phyloP scores from a whole-genome alignment of 2,888 invertebrate species.

The Caenorhabditis sp. region DNA sequence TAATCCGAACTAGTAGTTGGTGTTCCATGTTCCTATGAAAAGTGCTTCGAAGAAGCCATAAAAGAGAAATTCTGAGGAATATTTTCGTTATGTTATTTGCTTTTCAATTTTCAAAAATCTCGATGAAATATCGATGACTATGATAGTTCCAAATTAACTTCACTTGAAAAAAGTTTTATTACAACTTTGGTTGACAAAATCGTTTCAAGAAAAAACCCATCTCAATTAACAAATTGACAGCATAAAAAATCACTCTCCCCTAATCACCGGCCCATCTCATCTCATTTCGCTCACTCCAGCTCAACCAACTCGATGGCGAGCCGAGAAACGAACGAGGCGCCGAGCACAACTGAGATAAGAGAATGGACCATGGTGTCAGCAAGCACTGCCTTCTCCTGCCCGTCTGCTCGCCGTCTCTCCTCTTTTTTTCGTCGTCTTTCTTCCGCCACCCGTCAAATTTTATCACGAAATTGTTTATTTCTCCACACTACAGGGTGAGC shows the following conservation, averaged over 20 bases:
- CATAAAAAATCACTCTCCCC: slow-evolving; percentile 20
- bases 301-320: neutral
- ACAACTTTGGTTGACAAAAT: too few relatives aligned
- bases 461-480: slow-evolving; percentile 67
- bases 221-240: slow-evolving; percentile 1
- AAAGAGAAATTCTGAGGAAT: too few relatives aligned
- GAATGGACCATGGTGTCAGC: slow-evolving; percentile 42
- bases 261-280: neutral
- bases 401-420: too few relatives aligned
- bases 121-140: too few relatives aligned
- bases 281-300: neutral
- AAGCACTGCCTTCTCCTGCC: slow-evolving; percentile 21
- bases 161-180: too few relatives aligned
- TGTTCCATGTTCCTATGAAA: too few relatives aligned
- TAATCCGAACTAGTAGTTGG: too few relatives aligned
- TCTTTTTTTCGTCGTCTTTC: slow-evolving; percentile 16
- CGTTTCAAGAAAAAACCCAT: too few relatives aligned
- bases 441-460: slow-evolving; percentile 62
- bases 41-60: too few relatives aligned
- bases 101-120: too few relatives aligned
- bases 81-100: too few relatives aligned
- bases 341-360: slow-evolving; percentile 6
- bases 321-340: slow-evolving; percentile 16
- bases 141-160: too few relatives aligned
- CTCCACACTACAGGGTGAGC: slow-evolving; percentile 61